Evolutionary conservation across 2,113 vertebrate species (phyloP), one percentile per base, ranked within the genome.

Genomic region (Nycticryphes semicollaris): DNA sequence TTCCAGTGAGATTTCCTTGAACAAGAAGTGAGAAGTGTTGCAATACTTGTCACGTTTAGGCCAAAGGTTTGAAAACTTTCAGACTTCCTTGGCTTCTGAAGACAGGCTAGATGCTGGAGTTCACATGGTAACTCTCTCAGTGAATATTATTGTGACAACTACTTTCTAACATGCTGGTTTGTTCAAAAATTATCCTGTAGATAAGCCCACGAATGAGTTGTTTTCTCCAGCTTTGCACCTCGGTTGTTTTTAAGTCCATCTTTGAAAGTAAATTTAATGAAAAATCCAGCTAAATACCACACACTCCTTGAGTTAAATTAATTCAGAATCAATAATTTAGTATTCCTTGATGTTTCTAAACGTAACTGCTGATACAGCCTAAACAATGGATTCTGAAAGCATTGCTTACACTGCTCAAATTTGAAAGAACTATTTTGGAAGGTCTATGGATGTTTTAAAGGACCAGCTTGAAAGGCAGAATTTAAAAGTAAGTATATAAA

Each of bases 241-340:
- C 64, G 63, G 27, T 89, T 35, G 45, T 60, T 96, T 95, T 95
- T 57, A 96, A 96, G 37, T 37, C 14, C 9, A 87, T 91, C 78
- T 95, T 95, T 97, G 92, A 59, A 33, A 96, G 81, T 91, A 93
- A 94, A 95, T 95, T 27, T 39, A 89, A 95, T 69, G 90, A 93
- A 91, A 89, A 80, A 84, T 76, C 41, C 57, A 80, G 54, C 45
- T 86, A 95, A 95, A 75, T 87, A 31, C 14, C 4, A 21, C 4
- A 17, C 54, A n/a, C 41, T 94, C 22, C 43, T 67, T 57, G 27
- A 72, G 53, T 64, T 83, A 62, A 94, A 56, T 90, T 67, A 90
- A 53, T 90, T 79, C 83, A 51, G 35, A 81, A 92, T 94, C 68
- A 78, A 51, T 90, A 90, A 70, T 89, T 88, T 84, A 75, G 30